These are phyloP conservation scores for Ctenomys sociabilis DNA, from an alignment of 2,113 vertebrate species.

Conservation along the genomic window DNA sequence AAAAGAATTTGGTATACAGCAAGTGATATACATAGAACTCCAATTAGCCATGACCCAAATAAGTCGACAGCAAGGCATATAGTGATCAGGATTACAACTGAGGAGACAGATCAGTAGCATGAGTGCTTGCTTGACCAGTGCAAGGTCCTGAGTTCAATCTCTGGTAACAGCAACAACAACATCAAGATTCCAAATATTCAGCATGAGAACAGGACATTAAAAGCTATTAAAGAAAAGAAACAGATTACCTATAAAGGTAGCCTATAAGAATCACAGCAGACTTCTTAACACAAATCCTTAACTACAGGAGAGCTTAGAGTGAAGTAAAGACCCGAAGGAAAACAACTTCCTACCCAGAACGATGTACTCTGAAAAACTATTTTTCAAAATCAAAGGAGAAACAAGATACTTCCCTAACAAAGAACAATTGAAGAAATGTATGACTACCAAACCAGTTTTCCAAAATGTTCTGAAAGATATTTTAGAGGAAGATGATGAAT, in stretches of 20 bases:
- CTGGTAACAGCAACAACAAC: too few relatives aligned
- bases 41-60: neutral
- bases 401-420: neutral
- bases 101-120: too few relatives aligned
- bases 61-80: neutral
- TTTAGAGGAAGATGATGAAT: neutral
- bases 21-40: neutral
- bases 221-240: neutral
- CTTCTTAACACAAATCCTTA: neutral
- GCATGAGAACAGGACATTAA: neutral
- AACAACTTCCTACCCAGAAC: neutral
- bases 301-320: neutral
- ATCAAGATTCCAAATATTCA: neutral
- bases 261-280: neutral
- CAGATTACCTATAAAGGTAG: neutral
- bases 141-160: too few relatives aligned
- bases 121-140: too few relatives aligned
- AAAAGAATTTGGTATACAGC: neutral
- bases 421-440: neutral
- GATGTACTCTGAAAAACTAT: neutral
- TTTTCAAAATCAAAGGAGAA: neutral
- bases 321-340: neutral
- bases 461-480: neutral
- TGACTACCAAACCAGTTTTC: neutral
- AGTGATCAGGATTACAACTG: neutral